Base-by-base conservation (phyloP, 2,113 vertebrate species). In the Heteronetta atricapilla region DNA sequence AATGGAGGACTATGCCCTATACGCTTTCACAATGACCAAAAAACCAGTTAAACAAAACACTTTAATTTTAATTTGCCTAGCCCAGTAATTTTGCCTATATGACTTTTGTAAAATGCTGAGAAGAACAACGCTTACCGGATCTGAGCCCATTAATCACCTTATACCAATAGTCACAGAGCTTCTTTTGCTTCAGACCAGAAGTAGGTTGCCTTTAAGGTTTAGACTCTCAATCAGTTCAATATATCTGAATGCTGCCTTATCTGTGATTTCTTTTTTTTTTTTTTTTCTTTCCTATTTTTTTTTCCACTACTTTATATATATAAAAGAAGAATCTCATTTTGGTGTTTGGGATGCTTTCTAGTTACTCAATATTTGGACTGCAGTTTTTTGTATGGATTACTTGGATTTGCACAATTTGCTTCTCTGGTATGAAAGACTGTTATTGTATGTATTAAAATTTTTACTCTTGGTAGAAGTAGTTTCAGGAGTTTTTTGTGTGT, bases 211-310 rank as follows among this genome's bases (percentile, higher is more conserved):
- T 81, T 89, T 85, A 86, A 93, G 89, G 52, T 85, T 94, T 85
- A 96, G 72, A 42, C 31, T 38, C 59, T 80, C 60, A 85, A 56
- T 38, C 68, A 88, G 76, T 74, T 96, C 88, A 89, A 70, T 68
- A 3, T 15, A 82, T 69, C 33, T 63, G 31, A 9, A 75, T 62
- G 75, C 56, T 68, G 33, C 50, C 67, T 44, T 10, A 4, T 26
- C 72, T 91, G 76, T 26, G 82, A 82, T 46, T 87, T 34, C 42
- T 25, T 70, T 68, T 6, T 0, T 64, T 93, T 82, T 44, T 44
- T 44, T 44, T 44, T 44, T 44, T 44, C 10, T 44, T 44, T 44
- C 17, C 18, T 44, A 44, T 44, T 19, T 20, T 17, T 17, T 46
- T 46, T 46, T 19, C 46, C 13, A 23, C 16, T 70, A 11, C 42